Conservation (phyloP, 2,113 vertebrate species). For the Sorex araneus region DNA sequence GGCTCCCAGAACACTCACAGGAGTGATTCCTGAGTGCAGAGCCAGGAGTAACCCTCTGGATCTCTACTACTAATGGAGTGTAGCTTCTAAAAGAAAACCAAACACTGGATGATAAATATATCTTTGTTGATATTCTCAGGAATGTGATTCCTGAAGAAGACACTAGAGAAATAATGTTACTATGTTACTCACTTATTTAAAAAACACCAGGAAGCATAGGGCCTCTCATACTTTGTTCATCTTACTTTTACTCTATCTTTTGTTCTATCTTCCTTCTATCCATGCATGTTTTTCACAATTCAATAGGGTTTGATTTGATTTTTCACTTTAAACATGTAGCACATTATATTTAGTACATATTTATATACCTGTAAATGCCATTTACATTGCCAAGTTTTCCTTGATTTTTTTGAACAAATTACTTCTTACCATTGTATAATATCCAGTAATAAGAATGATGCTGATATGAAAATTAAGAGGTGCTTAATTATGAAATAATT, state of each 20-base stretch:
- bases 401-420: background rate
- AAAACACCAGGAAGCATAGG: background rate
- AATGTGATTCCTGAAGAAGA: background rate
- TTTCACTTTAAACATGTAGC: background rate
- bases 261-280: background rate
- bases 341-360: background rate
- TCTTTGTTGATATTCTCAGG: no score
- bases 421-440: background rate
- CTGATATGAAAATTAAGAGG: background rate
- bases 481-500: background rate
- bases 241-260: background rate
- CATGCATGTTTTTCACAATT: background rate
- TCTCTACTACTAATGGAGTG: no score
- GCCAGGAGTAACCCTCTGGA: no score
- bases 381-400: slow-evolving; percentile 24
- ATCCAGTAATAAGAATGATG: background rate
- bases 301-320: background rate
- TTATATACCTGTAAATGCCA: background rate
- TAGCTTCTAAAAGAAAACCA: no score
- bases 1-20: no score
- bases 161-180: background rate
- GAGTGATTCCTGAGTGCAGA: no score
- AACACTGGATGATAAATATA: no score
- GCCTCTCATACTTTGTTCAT: background rate
- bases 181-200: background rate